A percentile compares a stretch with the other conserved stretches of the same genome.
phyloP scores from a whole-genome alignment of 2,113 vertebrate genomes.

The Naja naja region DNA sequence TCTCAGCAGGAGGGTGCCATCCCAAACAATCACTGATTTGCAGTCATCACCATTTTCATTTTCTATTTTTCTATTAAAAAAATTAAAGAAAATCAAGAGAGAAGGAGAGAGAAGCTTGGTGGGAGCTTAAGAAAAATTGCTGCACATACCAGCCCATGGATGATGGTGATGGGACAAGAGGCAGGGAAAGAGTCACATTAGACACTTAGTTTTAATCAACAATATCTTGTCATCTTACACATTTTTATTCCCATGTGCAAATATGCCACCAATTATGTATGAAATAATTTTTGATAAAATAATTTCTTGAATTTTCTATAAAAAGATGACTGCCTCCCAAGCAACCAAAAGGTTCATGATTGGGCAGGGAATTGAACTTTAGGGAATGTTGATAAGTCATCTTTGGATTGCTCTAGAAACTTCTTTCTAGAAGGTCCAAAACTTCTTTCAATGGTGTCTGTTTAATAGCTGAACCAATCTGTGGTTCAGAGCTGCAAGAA shows the following conservation, averaged over 20 bases:
- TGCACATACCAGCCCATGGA: not conserved
- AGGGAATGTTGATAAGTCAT: not conserved
- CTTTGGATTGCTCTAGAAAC: not conserved
- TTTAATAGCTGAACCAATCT: not conserved
- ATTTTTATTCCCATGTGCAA: not conserved
- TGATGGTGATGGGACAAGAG: not conserved
- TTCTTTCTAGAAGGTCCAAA: not conserved
- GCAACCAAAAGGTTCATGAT: not conserved
- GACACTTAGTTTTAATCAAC: not conserved
- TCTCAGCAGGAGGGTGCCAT: not conserved
- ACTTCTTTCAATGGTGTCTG: not conserved
- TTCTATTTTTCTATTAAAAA: not conserved
- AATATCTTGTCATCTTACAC: not conserved
- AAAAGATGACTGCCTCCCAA: not conserved
- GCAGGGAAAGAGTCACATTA: not conserved
- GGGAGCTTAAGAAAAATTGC: not conserved
- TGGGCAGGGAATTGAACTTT: not conserved
- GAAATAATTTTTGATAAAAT: not conserved
- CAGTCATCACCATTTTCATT: not conserved
- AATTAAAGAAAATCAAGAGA: not conserved
- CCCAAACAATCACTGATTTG: not conserved
- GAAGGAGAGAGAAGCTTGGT: not conserved
- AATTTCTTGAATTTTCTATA: conserved; percentile 26
- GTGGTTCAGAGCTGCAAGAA: not conserved
- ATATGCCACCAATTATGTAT: not conserved